Evolutionary conservation across 2,113 vertebrate species (phyloP).

Genomic region (Hyperopisus bebe): DNA sequence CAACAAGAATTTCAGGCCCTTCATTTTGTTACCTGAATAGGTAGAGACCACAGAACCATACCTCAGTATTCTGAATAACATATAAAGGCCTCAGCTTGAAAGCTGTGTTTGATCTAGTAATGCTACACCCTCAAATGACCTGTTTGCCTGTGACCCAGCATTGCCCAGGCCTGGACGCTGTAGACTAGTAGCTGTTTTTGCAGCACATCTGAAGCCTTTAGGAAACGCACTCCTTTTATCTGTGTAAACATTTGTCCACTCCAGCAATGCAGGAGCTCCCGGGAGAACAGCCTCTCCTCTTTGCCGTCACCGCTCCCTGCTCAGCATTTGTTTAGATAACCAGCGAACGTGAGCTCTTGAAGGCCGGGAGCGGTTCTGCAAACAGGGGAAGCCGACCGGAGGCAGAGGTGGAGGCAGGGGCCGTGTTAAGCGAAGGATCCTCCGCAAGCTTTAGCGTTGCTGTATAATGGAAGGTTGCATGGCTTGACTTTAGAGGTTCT

Average conservation of each 20-base stretch:
- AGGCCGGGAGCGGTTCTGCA: no score
- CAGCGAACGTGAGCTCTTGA: not conserved
- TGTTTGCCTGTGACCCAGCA: not conserved
- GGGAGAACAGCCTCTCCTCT: not conserved
- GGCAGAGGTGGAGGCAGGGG: not conserved
- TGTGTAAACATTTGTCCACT: not conserved
- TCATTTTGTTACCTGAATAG: not conserved
- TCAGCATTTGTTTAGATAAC: conserved; percentile 9
- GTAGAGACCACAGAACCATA: not conserved
- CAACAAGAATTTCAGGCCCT: not conserved
- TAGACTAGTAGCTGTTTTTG: not conserved
- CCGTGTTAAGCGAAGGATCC: not conserved
- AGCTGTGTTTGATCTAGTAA: not conserved
- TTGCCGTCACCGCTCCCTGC: not conserved
- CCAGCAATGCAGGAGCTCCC: not conserved
- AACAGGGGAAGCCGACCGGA: not conserved
- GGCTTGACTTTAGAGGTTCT: not conserved
- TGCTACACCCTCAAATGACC: not conserved
- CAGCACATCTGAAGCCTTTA: not conserved
- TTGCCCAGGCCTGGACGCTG: not conserved
- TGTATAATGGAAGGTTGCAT: not conserved
- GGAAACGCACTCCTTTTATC: not conserved
- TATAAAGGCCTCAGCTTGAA: not conserved
- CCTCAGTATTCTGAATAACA: not conserved
- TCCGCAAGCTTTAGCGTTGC: not conserved